phyloP scores from a whole-genome alignment of 2,797 vertebrate species.

The Spheniscus humboldti region DNA sequence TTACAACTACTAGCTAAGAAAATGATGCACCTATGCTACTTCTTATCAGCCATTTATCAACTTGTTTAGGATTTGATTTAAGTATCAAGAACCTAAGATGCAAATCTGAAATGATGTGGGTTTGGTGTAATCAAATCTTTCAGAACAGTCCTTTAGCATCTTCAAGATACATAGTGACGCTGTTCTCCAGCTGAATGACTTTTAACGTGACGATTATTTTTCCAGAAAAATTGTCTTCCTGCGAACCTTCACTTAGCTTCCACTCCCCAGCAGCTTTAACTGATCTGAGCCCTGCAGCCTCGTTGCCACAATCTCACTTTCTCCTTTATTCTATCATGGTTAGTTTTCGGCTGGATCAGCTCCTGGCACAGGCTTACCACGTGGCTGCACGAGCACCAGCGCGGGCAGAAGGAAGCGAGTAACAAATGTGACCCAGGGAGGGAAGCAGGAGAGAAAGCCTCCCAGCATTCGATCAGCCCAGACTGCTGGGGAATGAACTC shows the following conservation, averaged over 20 bases:
- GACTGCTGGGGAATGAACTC: too few species aligned
- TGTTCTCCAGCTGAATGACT: not conserved
- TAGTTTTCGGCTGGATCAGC: not conserved
- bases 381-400: accelerated
- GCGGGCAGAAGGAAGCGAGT: not conserved
- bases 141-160: not conserved
- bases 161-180: not conserved
- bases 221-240: not conserved
- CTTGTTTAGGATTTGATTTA: not conserved
- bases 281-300: not conserved
- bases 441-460: not conserved
- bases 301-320: accelerated
- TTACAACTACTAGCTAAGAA: not conserved
- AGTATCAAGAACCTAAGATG: not conserved
- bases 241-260: accelerated
- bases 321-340: accelerated
- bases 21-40: not conserved
- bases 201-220: not conserved
- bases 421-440: accelerated
- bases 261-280: not conserved
- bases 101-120: not conserved
- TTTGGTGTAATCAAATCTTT: not conserved
- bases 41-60: not conserved
- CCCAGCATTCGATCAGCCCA: accelerated
- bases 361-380: not conserved